Conservation (phyloP, 2,113 vertebrate genomes). For the Heterocephalus glaber region DNA sequence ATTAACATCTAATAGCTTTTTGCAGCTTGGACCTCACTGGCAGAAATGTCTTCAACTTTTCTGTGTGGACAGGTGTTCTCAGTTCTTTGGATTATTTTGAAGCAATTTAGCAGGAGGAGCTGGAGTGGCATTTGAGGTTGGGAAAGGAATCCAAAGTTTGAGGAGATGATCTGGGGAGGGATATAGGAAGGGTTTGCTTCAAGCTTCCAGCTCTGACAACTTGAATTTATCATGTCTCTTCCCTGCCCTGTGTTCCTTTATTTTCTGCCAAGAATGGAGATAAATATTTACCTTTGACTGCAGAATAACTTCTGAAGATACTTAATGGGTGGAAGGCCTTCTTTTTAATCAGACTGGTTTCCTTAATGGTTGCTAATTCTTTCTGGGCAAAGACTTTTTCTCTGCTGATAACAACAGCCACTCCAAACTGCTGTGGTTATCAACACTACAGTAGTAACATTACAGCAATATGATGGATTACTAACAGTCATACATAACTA, state of each 20-base stretch:
- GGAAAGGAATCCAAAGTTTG: background rate
- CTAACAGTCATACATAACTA: background rate
- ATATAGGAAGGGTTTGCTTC: background rate
- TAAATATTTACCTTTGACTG: conserved; percentile 68
- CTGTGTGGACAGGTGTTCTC: conserved; percentile 1
- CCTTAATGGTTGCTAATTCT: conserved; percentile 57
- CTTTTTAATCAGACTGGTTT: conserved; percentile 72
- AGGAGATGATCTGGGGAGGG: background rate
- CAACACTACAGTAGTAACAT: background rate
- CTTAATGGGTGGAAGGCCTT: conserved; percentile 49
- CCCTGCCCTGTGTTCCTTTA: background rate
- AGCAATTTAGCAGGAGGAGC: background rate
- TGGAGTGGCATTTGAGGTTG: background rate
- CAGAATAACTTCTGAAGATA: background rate
- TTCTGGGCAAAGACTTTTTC: conserved; percentile 50
- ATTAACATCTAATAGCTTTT: conserved; percentile 44
- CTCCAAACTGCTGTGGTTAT: background rate
- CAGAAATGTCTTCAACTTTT: background rate
- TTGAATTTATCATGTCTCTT: background rate
- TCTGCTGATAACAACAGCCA: conserved; percentile 3
- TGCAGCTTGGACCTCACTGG: background rate
- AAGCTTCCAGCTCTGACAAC: background rate
- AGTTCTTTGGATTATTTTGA: background rate
- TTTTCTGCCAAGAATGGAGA: conserved; percentile 55
- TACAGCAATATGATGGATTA: background rate